Evolutionary conservation across 1,140 invertebrate species (phyloP).

Genomic region (Drosophila willistoni): DNA sequence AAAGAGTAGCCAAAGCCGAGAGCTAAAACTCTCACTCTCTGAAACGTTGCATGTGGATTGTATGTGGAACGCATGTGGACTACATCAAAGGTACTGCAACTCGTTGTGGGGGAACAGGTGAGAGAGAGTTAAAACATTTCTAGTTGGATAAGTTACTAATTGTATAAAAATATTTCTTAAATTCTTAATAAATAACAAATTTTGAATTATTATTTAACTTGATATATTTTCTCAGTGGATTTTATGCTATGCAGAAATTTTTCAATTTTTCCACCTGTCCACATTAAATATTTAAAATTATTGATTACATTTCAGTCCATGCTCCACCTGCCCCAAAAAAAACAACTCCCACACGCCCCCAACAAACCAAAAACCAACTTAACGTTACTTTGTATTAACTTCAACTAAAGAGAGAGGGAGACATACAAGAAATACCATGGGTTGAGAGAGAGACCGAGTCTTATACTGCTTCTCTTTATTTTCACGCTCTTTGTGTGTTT

Average conservation of each 20-base stretch:
- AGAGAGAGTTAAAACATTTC: background rate
- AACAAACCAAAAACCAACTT: constrained; percentile 52
- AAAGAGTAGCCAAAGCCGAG: background rate
- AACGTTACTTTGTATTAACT: constrained; percentile 78
- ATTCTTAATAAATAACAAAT: background rate
- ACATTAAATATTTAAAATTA: constrained; percentile 82
- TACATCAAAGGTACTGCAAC: background rate
- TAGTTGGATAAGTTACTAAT: background rate
- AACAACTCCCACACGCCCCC: constrained; percentile 31
- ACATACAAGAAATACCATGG: background rate
- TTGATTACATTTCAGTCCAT: constrained; percentile 68
- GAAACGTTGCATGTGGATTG: constrained; percentile 48
- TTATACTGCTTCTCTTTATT: constrained; percentile 9
- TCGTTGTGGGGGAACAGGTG: constrained; percentile 49
- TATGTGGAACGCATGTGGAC: constrained; percentile 20
- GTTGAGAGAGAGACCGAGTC: background rate
- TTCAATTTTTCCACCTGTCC: constrained; percentile 45
- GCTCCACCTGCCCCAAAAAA: constrained; percentile 21
- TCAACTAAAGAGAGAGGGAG: constrained; percentile 13
- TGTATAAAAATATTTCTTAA: background rate
- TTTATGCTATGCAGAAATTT: background rate
- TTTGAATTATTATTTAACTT: background rate
- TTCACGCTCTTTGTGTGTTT: constrained; percentile 9
- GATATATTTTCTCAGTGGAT: background rate
- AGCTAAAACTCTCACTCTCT: background rate